A percentile compares a stretch with the other conserved stretches of the same genome.
Evolutionary conservation across 2,113 vertebrate genomes (phyloP).

Genomic region (Lepidothrix coronata): DNA sequence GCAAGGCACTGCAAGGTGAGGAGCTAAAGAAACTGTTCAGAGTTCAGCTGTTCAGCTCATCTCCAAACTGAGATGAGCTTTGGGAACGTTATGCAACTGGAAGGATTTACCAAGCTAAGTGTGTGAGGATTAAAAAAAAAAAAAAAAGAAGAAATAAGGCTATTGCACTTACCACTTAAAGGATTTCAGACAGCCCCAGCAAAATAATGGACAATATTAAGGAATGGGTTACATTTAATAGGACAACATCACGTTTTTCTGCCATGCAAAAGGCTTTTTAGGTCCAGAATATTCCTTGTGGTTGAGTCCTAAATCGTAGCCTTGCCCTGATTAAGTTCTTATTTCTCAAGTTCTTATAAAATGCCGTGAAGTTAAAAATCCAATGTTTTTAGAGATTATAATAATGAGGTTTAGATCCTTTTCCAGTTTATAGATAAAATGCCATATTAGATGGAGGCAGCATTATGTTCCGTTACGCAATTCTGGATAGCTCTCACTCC

Average conservation of each 20-base stretch:
- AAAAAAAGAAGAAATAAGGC: not conserved
- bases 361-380: not conserved
- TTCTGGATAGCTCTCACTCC: not conserved
- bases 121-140: not conserved
- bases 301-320: not conserved
- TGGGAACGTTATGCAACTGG: not conserved
- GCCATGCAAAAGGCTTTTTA: not conserved
- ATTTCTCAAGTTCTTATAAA: not conserved
- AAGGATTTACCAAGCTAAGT: not conserved
- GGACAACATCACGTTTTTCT: not conserved
- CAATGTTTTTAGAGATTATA: not conserved
- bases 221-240: not conserved
- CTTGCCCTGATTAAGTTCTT: not conserved
- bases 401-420: slow-evolving; percentile 4
- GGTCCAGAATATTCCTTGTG: not conserved
- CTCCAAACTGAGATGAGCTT: not conserved
- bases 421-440: not conserved
- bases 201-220: not conserved
- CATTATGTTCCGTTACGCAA: not conserved
- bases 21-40: not conserved
- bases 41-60: not conserved
- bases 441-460: not conserved
- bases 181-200: not conserved
- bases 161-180: not conserved
- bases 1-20: not conserved